Conservation (phyloP, 1,140 invertebrate species). For the roundworm (Caenorhabditis elegans) region DNA sequence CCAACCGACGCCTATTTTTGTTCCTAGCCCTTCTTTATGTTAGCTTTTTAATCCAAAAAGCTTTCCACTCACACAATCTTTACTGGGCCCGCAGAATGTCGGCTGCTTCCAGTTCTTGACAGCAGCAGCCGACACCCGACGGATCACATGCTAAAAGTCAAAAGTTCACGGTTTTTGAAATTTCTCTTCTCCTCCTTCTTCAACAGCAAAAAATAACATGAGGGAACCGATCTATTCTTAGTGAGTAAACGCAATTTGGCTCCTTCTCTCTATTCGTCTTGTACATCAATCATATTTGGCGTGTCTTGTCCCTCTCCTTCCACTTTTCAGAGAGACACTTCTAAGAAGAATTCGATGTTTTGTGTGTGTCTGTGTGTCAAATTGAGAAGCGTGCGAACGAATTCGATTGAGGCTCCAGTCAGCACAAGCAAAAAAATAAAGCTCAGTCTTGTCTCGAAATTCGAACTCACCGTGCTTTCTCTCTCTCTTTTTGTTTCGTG, state of each 20-base stretch:
- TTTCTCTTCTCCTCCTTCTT: no score
- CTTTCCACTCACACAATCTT: no score
- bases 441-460: not conserved
- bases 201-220: no score
- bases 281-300: constrained; percentile 22
- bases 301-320: not conserved
- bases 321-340: not conserved
- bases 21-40: no score
- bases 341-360: not conserved
- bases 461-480: not conserved
- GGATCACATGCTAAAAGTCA: no score
- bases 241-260: constrained; percentile 27
- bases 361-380: no score
- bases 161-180: no score
- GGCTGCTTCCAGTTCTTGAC: no score
- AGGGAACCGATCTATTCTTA: constrained; percentile 12
- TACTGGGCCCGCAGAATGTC: no score
- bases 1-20: no score
- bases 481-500: not conserved
- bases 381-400: constrained; percentile 32
- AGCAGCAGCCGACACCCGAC: no score
- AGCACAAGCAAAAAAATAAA: not conserved
- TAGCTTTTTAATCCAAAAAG: no score
- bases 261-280: not conserved
- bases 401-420: not conserved